These are phyloP conservation scores for Druon quercuslanigerum DNA, from an alignment of 1,140 invertebrate genomes.

Conservation along the genomic window DNA sequence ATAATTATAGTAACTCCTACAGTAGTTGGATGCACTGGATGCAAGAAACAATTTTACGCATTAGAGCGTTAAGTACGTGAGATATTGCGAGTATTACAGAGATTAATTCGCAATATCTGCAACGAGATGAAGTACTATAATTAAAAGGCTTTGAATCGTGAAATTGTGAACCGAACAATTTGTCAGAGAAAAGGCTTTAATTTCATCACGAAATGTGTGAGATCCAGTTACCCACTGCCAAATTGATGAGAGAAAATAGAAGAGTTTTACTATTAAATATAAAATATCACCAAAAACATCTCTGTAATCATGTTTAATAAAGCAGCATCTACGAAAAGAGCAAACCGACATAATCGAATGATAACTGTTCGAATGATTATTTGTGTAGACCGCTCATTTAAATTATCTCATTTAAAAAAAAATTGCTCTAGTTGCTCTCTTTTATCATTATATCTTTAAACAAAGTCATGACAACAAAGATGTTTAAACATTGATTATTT, in stretches of 20 bases:
- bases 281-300: too few relatives aligned
- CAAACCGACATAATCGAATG: too few relatives aligned
- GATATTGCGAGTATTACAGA: constrained; percentile 9
- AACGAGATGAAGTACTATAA: neutral
- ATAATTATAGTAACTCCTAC: neutral
- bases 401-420: too few relatives aligned
- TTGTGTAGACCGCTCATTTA: too few relatives aligned
- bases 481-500: too few relatives aligned
- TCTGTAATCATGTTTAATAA: too few relatives aligned
- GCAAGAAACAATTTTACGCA: constrained; percentile 12
- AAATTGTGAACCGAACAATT: neutral
- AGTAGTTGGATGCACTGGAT: neutral
- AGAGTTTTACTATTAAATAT: too few relatives aligned
- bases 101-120: constrained; percentile 11
- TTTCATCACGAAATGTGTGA: neutral
- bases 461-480: too few relatives aligned
- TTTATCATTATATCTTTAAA: too few relatives aligned
- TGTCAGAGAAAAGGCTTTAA: neutral
- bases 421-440: too few relatives aligned
- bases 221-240: neutral
- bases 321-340: too few relatives aligned
- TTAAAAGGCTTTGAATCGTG: constrained; percentile 10
- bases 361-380: too few relatives aligned
- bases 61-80: constrained; percentile 22
- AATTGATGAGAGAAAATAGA: neutral